Conservation (phyloP, 2,888 invertebrate species). For the Limnephilus lunatus region DNA sequence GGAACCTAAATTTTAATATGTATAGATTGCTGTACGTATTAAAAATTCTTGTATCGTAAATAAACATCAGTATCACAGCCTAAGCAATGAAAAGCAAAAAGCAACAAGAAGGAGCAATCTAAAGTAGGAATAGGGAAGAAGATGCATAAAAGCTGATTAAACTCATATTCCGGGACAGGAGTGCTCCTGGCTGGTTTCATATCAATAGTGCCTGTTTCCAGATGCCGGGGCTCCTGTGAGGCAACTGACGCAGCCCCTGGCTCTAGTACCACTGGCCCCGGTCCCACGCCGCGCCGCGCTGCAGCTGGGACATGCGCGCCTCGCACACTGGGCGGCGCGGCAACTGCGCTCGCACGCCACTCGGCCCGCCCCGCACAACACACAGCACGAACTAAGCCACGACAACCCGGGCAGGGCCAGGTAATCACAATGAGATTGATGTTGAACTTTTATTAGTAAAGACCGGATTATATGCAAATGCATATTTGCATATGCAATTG, state of each 20-base stretch:
- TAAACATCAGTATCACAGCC: too few species aligned
- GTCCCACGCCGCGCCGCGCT: conserved; percentile 58
- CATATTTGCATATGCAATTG: too few species aligned
- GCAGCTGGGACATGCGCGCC: conserved; percentile 53
- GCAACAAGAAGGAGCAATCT: too few species aligned
- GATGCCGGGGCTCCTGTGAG: background rate
- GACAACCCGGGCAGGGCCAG: conserved; percentile 75
- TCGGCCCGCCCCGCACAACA: conserved; percentile 68
- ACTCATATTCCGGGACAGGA: too few species aligned
- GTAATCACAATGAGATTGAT: conserved; percentile 67
- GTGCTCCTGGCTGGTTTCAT: background rate
- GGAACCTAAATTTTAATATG: too few species aligned
- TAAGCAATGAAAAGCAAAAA: too few species aligned
- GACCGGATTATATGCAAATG: too few species aligned
- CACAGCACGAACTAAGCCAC: conserved; percentile 74
- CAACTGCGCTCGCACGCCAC: conserved; percentile 60
- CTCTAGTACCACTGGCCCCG: conserved; percentile 57
- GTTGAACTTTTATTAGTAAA: too few species aligned
- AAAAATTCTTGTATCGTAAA: too few species aligned
- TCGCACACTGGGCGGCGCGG: conserved; percentile 58
- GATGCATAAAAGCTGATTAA: too few species aligned
- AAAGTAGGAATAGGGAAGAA: too few species aligned
- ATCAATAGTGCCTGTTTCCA: background rate
- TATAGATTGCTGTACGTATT: too few species aligned
- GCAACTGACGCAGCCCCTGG: conserved; percentile 49